Conservation (phyloP, 2,888 invertebrate genomes). For the Leucozona laternaria region DNA sequence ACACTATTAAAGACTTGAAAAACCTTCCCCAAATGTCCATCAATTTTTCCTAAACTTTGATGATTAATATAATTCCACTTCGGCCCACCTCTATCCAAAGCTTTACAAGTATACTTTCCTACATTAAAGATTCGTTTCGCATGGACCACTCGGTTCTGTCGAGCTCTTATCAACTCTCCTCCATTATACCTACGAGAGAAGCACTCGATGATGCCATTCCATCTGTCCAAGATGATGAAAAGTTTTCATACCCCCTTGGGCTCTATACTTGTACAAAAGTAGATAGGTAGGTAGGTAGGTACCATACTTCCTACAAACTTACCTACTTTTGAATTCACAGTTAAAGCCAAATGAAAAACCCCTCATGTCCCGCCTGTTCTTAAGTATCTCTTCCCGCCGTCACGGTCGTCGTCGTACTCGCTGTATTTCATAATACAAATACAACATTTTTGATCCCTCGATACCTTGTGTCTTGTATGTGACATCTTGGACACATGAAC, state of each 20-base stretch:
- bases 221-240: slow-evolving; percentile 50
- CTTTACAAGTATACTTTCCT: not conserved
- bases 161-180: slow-evolving; percentile 18
- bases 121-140: slow-evolving; percentile 49
- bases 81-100: not conserved
- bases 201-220: slow-evolving; percentile 31
- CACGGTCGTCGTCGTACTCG: not conserved
- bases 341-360: slow-evolving; percentile 44
- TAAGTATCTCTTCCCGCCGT: not conserved
- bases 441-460: slow-evolving; percentile 61
- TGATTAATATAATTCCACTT: slow-evolving; percentile 54
- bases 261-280: slow-evolving; percentile 29
- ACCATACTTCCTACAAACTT: slow-evolving; percentile 18
- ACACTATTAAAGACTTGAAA: slow-evolving; percentile 15
- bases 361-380: not conserved
- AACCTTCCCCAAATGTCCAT: slow-evolving; percentile 23
- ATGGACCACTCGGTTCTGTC: slow-evolving; percentile 22
- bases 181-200: not conserved
- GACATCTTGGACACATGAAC: slow-evolving; percentile 75
- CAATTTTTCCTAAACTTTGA: slow-evolving; percentile 25
- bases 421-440: slow-evolving; percentile 7
- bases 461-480: slow-evolving; percentile 58
- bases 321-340: slow-evolving; percentile 67
- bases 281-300: not conserved
- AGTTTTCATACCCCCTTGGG: slow-evolving; percentile 56